phyloP scores from a whole-genome alignment of 1,140 invertebrate genomes.

The Zaprionus kolodkinae region DNA sequence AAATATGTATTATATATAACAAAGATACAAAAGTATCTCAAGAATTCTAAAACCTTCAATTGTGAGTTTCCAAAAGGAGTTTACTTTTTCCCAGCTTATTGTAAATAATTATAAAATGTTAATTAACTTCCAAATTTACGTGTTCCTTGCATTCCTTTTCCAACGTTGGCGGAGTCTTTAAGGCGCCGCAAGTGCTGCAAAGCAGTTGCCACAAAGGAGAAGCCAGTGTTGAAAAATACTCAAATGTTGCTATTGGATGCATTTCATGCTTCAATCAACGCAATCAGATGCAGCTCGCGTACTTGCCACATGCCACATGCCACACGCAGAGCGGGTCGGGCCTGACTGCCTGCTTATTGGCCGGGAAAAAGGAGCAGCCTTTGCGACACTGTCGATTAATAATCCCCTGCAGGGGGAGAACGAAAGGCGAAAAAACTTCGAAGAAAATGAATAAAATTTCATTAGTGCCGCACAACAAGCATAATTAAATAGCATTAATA shows the following conservation, averaged over 20 bases:
- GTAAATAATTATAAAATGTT: too few relatives aligned
- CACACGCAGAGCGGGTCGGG: not conserved
- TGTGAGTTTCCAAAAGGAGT: too few relatives aligned
- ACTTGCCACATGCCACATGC: not conserved
- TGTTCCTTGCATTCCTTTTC: not conserved
- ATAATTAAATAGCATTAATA: conserved; percentile 41
- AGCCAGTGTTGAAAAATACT: not conserved
- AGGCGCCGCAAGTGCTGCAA: too few relatives aligned
- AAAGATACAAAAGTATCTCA: too few relatives aligned
- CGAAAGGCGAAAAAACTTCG: conserved; percentile 16
- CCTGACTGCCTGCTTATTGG: not conserved
- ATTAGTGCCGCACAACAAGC: conserved; percentile 37
- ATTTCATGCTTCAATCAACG: conserved; percentile 4
- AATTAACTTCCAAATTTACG: too few relatives aligned
- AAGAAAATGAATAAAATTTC: conserved; percentile 39
- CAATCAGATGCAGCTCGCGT: conserved; percentile 5
- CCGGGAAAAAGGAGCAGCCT: not conserved
- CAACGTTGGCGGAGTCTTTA: too few relatives aligned
- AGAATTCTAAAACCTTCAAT: too few relatives aligned
- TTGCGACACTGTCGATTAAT: conserved; percentile 25
- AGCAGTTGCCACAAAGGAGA: too few relatives aligned
- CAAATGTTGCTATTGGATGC: conserved; percentile 2
- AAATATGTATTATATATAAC: too few relatives aligned
- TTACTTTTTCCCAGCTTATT: too few relatives aligned
- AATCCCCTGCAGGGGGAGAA: not conserved